Conservation (phyloP, 1,140 invertebrate species). For the Streblospio benedicti region DNA sequence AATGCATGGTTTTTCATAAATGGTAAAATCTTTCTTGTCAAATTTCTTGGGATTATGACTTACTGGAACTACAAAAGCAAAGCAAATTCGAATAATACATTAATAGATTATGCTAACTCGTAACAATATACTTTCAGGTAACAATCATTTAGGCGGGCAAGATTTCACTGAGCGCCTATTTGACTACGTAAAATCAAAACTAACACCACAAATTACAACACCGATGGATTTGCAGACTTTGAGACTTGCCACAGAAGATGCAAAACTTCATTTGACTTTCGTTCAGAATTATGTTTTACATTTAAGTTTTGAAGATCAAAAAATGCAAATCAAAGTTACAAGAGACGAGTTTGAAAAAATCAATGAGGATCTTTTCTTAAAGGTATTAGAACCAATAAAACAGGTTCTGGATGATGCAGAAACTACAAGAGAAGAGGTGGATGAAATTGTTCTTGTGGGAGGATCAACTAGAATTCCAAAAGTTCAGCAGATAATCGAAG, state of each 20-base stretch:
- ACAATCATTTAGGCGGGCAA: conserved; percentile 50
- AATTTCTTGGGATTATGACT: too few species aligned
- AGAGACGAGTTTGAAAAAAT: conserved; percentile 47
- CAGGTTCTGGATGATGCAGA: conserved; percentile 67
- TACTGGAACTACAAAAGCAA: too few species aligned
- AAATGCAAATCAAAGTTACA: conserved; percentile 29
- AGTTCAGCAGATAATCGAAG: conserved; percentile 41
- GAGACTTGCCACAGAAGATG: conserved; percentile 45
- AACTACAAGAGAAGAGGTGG: conserved; percentile 37
- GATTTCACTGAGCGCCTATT: conserved; percentile 49
- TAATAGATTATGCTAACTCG: too few species aligned
- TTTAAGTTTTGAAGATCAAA: too few species aligned
- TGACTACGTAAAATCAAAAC: conserved; percentile 31
- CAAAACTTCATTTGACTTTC: conserved; percentile 46
- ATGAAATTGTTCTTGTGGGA: conserved; percentile 51
- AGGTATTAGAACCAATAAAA: conserved; percentile 40
- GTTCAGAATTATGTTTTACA: too few species aligned
- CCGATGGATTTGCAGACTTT: conserved; percentile 49
- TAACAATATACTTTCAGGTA: too few species aligned
- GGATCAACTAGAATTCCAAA: conserved; percentile 51
- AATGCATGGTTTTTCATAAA: too few species aligned
- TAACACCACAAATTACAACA: conserved; percentile 35
- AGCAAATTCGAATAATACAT: too few species aligned
- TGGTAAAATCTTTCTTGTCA: too few species aligned
- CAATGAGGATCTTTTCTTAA: conserved; percentile 47